Base-by-base conservation (phyloP, 1,140 invertebrate species). In the Trichomalopsis sarcophagae region DNA sequence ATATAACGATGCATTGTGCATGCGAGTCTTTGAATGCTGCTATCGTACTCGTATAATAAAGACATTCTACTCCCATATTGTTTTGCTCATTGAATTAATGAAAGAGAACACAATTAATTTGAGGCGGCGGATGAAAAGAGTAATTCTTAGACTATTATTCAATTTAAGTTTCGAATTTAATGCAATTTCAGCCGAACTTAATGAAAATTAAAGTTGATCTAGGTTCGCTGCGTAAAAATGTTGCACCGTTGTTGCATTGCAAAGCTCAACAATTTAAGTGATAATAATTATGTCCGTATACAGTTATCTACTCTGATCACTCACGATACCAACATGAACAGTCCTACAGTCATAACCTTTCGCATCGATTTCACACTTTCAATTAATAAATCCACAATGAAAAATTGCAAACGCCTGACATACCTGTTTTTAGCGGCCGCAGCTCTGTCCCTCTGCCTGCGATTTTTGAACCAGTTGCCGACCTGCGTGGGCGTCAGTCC, bases 381-480 rank as follows among this genome's bases (percentile, higher is more conserved):
- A 36, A 36, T 6, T 36, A 36, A 6, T 36, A 36, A 36, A 36
- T 36, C 33, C 33, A 36, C 4, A 36, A 36, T 36, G 5, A 36
- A 36, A 36, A 36, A 36, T 36, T 6, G 2, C 9, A 71, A 71
- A 33, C 73, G 0, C 30, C n/a, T 23, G 74, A 94, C 95, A 93
- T 94, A 99, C 97, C 98, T 97, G 94, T 99, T 99, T 94, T 99
- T 99, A 75, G 98, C 98, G n/a, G 98, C 98, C 11, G 99, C 99
- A 14, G 99, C 99, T 88, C 99, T 94, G 94, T 99, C 99, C 87
- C 99, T 95, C 93, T 99, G 99, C 89, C 99, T 94, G 84, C 99
- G 94, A 94, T 99, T 99, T 93, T 99, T 99, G 95, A 99, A 99
- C 99, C 99, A 99, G 94, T 99, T 99, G 73, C 99, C 99, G 84